Evolutionary conservation across 2,888 invertebrate genomes (phyloP).

Genomic region (Plagodis pulveraria): DNA sequence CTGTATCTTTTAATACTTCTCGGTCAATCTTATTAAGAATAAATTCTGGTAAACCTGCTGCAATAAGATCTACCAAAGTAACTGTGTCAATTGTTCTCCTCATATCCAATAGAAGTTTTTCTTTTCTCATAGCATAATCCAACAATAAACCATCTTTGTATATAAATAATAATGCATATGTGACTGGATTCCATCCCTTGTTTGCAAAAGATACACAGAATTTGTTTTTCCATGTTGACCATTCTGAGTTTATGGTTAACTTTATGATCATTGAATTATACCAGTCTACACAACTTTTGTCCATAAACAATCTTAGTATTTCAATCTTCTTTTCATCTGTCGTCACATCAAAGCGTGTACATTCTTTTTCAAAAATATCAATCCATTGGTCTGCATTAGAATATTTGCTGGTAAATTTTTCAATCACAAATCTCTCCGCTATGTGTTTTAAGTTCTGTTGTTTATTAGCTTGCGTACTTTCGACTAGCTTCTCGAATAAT

Average conservation of each 20-base stretch:
- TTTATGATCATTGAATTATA: constrained; percentile 38
- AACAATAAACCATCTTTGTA: constrained; percentile 43
- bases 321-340: constrained; percentile 17
- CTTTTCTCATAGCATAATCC: constrained; percentile 47
- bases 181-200: constrained; percentile 40
- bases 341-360: too few species aligned
- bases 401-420: constrained; percentile 19
- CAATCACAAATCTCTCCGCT: constrained; percentile 24
- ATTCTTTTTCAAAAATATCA: too few species aligned
- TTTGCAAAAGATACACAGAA: constrained; percentile 41
- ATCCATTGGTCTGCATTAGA: constrained; percentile 20
- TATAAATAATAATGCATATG: constrained; percentile 40
- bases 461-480: constrained; percentile 20
- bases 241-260: constrained; percentile 29
- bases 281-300: constrained; percentile 30
- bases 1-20: constrained; percentile 7
- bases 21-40: constrained; percentile 15
- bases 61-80: constrained; percentile 1
- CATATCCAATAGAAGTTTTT: constrained; percentile 18
- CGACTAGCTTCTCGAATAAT: constrained; percentile 27
- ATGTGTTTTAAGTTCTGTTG: constrained; percentile 28
- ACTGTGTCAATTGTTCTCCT: not conserved
- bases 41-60: not conserved
- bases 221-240: constrained; percentile 38
- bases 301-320: constrained; percentile 9